Evolutionary conservation across 2,888 invertebrate species (phyloP), one percentile per base, ranked within the genome.

Genomic region (Nomada flava): DNA sequence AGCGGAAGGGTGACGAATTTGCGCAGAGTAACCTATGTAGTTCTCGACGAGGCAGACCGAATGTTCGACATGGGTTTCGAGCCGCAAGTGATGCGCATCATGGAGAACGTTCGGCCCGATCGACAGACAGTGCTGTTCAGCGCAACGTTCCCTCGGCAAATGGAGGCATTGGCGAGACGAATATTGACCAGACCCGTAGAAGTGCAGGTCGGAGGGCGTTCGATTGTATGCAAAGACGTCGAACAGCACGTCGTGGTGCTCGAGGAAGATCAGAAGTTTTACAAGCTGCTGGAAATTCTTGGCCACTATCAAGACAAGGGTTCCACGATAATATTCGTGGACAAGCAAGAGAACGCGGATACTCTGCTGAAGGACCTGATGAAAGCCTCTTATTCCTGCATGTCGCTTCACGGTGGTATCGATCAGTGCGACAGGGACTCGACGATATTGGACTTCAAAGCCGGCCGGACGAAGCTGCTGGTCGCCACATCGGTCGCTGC

Each of bases 21-120:
- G 80, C 95, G 98, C n/a, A 95, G 99, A 59, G 98, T 99, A 57
- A 99, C 99, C 0, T 99, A 99, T 92, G 96, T 99, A 60, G 99
- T 99, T 1, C 94, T 99, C 53, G 99, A 99, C 93, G 99, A 99
- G 94, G 99, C 99, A 0, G 99, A 99, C 94, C 95, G 99, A 59
- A 99, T 99, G 99, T 99, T 99, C 93, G 99, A 99, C 93, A 99
- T 99, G 99, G 99, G 99, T 23, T 99, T 99, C 93, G 99, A 99
- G 94, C 99, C 98, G 0, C 98, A 99, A 95, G 98, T 98, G 7
- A 99, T 98, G 98, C 96, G 98, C 89, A 99, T 99, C 75, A 97
- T 99, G 88, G 99, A 99, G 93, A 99, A 99, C 93, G 97, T 99
- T 0, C 95, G 99, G 42, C 99, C 99, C 0, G 99, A 99, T 94